phyloP scores from a whole-genome alignment of 2,888 invertebrate genomes.

The Dermolepida albohirtum region DNA sequence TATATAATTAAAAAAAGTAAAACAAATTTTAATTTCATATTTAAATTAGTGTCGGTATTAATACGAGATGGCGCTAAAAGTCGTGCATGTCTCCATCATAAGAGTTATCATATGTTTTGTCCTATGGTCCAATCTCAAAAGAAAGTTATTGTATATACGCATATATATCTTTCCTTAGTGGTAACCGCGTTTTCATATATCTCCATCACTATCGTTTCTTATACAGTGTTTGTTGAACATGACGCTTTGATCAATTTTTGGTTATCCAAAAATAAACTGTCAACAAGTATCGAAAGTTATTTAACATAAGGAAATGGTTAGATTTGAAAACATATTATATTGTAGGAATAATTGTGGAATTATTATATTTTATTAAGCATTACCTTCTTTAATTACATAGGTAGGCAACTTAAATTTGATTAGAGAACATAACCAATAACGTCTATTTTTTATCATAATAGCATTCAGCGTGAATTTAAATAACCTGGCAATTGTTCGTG shows the following conservation, averaged over 20 bases:
- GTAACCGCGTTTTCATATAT: no score
- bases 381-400: conserved; percentile 6
- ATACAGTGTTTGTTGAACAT: conserved; percentile 12
- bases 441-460: conserved; percentile 4
- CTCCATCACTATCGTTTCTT: background rate
- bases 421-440: conserved; percentile 33
- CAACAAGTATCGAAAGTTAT: conserved; percentile 38
- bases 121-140: no score
- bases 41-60: no score
- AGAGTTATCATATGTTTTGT: no score
- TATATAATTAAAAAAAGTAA: no score
- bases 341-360: background rate
- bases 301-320: conserved; percentile 18
- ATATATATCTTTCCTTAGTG: no score
- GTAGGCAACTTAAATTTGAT: conserved; percentile 22
- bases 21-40: no score
- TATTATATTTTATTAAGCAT: conserved; percentile 16
- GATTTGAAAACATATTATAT: conserved; percentile 15
- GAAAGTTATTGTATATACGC: no score
- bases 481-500: conserved; percentile 10
- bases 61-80: no score
- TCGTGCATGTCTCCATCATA: no score
- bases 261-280: conserved; percentile 42
- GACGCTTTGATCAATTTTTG: conserved; percentile 40
- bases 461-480: conserved; percentile 6